Evolutionary conservation across 1,140 invertebrate species (phyloP), one percentile per base, ranked within the genome.

Genomic region (Antheraea pernyi): DNA sequence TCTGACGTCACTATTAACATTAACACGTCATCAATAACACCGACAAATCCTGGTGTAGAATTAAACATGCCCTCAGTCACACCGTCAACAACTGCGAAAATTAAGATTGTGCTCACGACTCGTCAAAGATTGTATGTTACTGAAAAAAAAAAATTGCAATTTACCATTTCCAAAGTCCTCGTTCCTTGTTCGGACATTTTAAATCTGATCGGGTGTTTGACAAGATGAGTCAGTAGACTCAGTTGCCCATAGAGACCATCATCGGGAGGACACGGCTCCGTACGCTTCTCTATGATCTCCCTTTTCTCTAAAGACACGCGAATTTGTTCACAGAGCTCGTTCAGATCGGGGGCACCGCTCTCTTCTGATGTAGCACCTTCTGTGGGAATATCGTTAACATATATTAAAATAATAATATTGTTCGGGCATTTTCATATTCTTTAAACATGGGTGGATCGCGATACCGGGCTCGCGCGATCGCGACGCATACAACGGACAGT

Each of bases 191-290:
- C 94, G 13, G 95, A 96, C 36, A 95, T 95, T 86, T 98, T 98
- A 82, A 97, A 98, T 19, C 95, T 94, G 3, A 97, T 95, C 83
- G 97, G 96, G 83, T 98, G 97, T 82, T 98, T 98, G 73, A 98
- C 94, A 19, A 98, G 93, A 78, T 98, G 97, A 6, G 96, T 97
- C 65, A 96, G 94, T 0, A 98, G 92, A 85, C 97, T 98, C 0
- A 99, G 88, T n/a, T 99, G 88, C 0, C 98, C 98, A 68, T 98
- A 96, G 0, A 99, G 88, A 0, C 97, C 97, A 88, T 99, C 98
- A 85, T 99, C 98, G 78, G 98, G 97, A 7, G 96, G 92, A 13
- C 95, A 95, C 19, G 95, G 96, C 36, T 94, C 93, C 67, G 97
- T 95, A 7, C 97, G 91, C 2, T 95, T 95, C 91, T 99, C 98